These are phyloP conservation scores for Anseranas semipalmata DNA, from an alignment of 2,113 vertebrate genomes.

Conservation along the genomic window DNA sequence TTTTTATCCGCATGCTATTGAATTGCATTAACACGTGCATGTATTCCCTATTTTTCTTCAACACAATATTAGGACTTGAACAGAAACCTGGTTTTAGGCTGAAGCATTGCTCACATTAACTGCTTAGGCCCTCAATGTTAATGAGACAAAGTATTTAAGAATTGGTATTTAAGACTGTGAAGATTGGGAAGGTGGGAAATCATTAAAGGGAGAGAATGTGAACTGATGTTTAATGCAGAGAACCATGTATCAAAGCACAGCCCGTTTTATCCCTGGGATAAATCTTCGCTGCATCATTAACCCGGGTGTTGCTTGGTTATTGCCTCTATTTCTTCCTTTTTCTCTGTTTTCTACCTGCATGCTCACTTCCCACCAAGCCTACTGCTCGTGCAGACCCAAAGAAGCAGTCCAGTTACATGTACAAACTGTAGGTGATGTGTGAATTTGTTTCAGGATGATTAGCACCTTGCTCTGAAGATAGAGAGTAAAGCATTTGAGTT, in stretches of 20 bases:
- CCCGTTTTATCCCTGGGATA: not conserved
- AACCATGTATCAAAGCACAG: not conserved
- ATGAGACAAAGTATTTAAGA: not conserved
- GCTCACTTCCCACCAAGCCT: not conserved
- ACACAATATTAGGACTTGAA: not conserved
- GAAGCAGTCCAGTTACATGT: accelerated
- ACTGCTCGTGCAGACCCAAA: not conserved
- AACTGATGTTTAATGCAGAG: not conserved
- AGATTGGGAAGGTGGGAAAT: not conserved
- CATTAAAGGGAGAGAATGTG: not conserved
- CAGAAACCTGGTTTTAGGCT: not conserved
- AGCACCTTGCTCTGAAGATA: not conserved
- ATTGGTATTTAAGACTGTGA: not conserved
- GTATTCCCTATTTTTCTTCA: not conserved
- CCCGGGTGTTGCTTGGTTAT: not conserved
- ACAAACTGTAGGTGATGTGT: no score
- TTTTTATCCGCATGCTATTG: constrained; percentile 25
- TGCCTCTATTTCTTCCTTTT: not conserved
- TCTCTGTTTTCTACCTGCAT: not conserved
- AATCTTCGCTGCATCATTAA: not conserved
- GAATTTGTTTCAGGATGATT: not conserved
- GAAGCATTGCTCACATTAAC: not conserved
- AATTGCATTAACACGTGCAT: constrained; percentile 21
- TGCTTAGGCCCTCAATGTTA: not conserved
- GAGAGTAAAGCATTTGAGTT: not conserved